Evolutionary conservation across 2,113 vertebrate species (phyloP).

Genomic region (Gambusia holbrooki): DNA sequence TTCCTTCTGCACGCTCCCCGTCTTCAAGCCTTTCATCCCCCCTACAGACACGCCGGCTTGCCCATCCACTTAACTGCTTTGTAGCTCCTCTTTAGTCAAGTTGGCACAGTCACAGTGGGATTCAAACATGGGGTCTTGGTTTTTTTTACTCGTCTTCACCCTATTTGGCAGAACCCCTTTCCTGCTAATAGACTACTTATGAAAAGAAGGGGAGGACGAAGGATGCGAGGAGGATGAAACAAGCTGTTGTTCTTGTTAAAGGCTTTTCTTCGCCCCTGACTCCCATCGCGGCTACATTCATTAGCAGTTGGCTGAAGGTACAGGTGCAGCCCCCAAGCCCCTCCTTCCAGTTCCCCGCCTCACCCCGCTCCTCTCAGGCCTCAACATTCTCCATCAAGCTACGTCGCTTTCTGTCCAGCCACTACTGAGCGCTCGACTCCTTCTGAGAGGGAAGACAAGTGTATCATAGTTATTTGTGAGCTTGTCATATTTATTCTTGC

Average conservation of each 20-base stretch:
- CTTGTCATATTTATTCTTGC: background rate
- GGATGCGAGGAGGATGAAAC: conserved; percentile 71
- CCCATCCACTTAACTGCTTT: conserved; percentile 74
- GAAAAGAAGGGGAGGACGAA: conserved; percentile 64
- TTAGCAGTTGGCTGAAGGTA: conserved; percentile 71
- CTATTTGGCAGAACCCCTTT: conserved; percentile 79
- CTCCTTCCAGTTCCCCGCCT: conserved; percentile 24
- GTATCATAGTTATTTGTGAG: background rate
- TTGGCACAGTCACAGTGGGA: conserved; percentile 74
- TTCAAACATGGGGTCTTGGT: conserved; percentile 73
- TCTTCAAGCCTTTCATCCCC: conserved; percentile 40
- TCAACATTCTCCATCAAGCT: conserved; percentile 48
- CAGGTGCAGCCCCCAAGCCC: conserved; percentile 74
- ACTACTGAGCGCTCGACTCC: conserved; percentile 7
- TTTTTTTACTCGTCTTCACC: conserved; percentile 34
- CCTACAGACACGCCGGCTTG: conserved; percentile 31
- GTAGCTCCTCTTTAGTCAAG: conserved; percentile 77
- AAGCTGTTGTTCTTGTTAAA: conserved; percentile 68
- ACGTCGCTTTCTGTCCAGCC: conserved; percentile 67
- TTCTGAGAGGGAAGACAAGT: background rate
- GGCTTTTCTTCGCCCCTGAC: conserved; percentile 15
- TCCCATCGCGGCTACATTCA: conserved; percentile 58
- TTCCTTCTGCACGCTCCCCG: conserved; percentile 20
- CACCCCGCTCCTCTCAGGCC: conserved; percentile 2
- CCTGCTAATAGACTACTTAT: conserved; percentile 81